phyloP scores from a whole-genome alignment of 1,140 invertebrate species.

The Prorops nasuta region DNA sequence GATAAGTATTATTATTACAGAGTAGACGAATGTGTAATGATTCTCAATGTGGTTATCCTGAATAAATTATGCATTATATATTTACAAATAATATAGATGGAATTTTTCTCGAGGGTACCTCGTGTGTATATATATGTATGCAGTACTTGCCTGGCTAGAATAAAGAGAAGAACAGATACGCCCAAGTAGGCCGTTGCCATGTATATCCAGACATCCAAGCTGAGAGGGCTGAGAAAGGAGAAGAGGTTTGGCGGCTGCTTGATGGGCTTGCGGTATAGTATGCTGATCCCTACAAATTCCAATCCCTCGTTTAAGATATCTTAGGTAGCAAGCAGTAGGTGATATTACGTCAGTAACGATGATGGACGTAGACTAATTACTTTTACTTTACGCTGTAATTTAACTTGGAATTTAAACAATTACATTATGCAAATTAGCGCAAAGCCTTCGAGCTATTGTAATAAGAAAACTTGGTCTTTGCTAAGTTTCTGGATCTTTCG shows the following conservation, averaged over 20 bases:
- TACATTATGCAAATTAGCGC: background rate
- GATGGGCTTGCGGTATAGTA: slow-evolving; percentile 87
- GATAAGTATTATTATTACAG: no score
- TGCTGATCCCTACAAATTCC: slow-evolving; percentile 70
- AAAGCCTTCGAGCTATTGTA: no score
- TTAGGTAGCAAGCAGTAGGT: background rate
- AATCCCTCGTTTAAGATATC: slow-evolving; percentile 6
- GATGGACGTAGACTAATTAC: background rate
- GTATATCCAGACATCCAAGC: slow-evolving; percentile 93
- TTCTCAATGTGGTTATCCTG: no score
- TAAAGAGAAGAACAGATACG: slow-evolving; percentile 89
- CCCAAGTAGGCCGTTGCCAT: slow-evolving; percentile 92
- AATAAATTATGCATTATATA: no score
- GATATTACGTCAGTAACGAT: background rate
- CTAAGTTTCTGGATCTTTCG: no score
- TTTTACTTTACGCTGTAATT: background rate
- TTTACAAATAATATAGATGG: no score
- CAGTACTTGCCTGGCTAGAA: slow-evolving; percentile 85
- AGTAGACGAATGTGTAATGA: no score
- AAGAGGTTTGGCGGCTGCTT: slow-evolving; percentile 90
- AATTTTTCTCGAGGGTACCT: no score
- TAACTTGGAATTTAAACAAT: background rate
- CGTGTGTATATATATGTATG: no score
- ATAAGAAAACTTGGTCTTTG: no score
- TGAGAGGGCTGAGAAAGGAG: slow-evolving; percentile 91